Evolutionary conservation across 1,140 invertebrate genomes (phyloP), one percentile per base, ranked within the genome.

Genomic region (Drosophila fuyamai): DNA sequence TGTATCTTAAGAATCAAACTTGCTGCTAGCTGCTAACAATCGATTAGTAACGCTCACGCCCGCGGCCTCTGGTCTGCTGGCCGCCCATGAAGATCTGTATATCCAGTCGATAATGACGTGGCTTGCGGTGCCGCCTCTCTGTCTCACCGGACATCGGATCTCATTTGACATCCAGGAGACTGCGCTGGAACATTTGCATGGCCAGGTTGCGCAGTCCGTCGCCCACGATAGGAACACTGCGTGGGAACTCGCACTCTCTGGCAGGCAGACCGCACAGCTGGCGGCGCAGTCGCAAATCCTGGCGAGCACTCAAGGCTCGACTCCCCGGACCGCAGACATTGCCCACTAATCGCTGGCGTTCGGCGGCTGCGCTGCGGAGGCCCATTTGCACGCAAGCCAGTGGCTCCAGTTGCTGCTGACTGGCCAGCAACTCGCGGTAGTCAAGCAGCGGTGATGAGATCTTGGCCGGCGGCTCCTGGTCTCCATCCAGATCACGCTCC

Each of bases 321-420:
- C 93, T 93, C 62, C 93, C 93, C 1, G 92, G 92, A 12, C 94
- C 94, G 29, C 92, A 91, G 3, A 93, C 93, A 83, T 91, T 93
- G 38, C 92, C 83, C 62, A 94, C 93, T 13, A 94, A 62, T 16
- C 91, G 91, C 55, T 92, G 92, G 1, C 93, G 81, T 18, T 93
- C 83, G 16, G 92, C 91, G 32, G 83, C 76, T 0, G 81, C 91
- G 32, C 93, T 93, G n/a, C 93, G 78, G 18, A 93, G 70, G 1
- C 92, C 91, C 36, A 95, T 94, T 89, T 95, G 95, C 54, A 95
- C 94, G 23, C 94, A 94, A 67, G 95, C 95, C 27, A 95, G 86
- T 5, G 95, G 94, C 90, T 95, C 94, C 38, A 84, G 40, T 7
- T 70, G 54, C 29, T 66, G 63, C 9, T 18, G 61, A 53, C 65